Evolutionary conservation across 2,797 vertebrate species (phyloP), one percentile per base, ranked within the genome.

Genomic region (Argentina silus): DNA sequence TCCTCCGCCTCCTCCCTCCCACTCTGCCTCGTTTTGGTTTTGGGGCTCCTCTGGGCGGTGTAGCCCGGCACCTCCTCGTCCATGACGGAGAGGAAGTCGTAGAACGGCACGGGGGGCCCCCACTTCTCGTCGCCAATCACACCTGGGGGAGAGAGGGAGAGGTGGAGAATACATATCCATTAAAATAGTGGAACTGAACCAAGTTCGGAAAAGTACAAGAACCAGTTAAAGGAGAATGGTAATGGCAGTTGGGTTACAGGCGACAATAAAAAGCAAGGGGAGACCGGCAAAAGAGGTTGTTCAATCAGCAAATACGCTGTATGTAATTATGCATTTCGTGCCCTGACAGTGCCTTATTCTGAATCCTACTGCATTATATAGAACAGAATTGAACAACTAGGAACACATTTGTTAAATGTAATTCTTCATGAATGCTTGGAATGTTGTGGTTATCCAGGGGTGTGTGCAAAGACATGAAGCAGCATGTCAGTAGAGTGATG

Each of bases 11-110:
- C 66, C 2, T 71, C 11, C 23, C 6, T 11, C 15, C 15, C 36
- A 6, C 21, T 74, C 47, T 2, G 36, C 1, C 43, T 19, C 74
- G 65, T 78, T 76, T 67, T 81, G 62, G 27, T 69, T 74, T 83
- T 36, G 0, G 84, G 72, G 1, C 43, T 74, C 45, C 78, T 84
- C 85, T 90, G 91, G n/a, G 83, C 61, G 2, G 92, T 81, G 0
- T 84, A 89, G 4, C 90, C 87, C 0, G 93, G 91, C 0, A 85
- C 12, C 0, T 94, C 74, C 0, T 74, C 76, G 69, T 96, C 97
- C 94, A 98, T 97, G 91, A 95, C 86, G 70, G 88, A 92, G 23
- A 99, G 94, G 82, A 98, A 98, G 86, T 98, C 82, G 0, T 95
- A 95, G 62, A 96, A 95, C 0, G 95, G 91, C 50, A 93, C 92